Evolutionary conservation across 2,888 invertebrate species (phyloP).

Genomic region (Stenurella melanura): DNA sequence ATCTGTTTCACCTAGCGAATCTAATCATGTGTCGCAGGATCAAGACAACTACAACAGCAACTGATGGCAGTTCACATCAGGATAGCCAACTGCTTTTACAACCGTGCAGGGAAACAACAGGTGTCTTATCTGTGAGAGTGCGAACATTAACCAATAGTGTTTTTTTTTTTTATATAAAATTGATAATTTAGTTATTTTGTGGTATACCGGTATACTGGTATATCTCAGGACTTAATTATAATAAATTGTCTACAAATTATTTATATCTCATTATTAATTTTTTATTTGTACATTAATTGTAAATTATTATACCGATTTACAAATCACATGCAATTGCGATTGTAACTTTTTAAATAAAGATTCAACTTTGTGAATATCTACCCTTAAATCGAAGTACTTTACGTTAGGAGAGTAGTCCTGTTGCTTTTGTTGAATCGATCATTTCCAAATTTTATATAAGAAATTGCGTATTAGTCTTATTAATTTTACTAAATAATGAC

Average conservation of each 20-base stretch:
- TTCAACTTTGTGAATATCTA: constrained; percentile 34
- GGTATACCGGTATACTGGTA: constrained; percentile 52
- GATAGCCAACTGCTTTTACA: constrained; percentile 40
- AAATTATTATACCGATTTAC: constrained; percentile 50
- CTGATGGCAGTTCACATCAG: constrained; percentile 62
- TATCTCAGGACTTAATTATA: constrained; percentile 59
- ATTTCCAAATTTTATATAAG: constrained; percentile 39
- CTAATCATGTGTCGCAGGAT: constrained; percentile 65
- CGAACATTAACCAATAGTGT: constrained; percentile 54
- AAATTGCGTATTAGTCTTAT: constrained; percentile 34
- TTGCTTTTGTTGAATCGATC: constrained; percentile 24
- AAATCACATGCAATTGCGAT: constrained; percentile 26
- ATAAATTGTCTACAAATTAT: constrained; percentile 53
- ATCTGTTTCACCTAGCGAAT: constrained; percentile 59
- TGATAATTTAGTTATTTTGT: constrained; percentile 47
- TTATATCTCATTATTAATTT: constrained; percentile 56
- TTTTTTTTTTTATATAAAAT: constrained; percentile 52
- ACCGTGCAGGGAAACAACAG: constrained; percentile 53
- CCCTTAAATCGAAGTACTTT: constrained; percentile 32
- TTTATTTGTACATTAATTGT: constrained; percentile 56
- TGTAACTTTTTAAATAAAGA: constrained; percentile 41
- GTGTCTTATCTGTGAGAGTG: constrained; percentile 58
- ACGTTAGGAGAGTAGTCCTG: constrained; percentile 14
- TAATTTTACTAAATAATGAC: constrained; percentile 40
- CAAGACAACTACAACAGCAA: constrained; percentile 69